phyloP scores from a whole-genome alignment of 2,888 invertebrate genomes.

The Melinaea marsaeus region DNA sequence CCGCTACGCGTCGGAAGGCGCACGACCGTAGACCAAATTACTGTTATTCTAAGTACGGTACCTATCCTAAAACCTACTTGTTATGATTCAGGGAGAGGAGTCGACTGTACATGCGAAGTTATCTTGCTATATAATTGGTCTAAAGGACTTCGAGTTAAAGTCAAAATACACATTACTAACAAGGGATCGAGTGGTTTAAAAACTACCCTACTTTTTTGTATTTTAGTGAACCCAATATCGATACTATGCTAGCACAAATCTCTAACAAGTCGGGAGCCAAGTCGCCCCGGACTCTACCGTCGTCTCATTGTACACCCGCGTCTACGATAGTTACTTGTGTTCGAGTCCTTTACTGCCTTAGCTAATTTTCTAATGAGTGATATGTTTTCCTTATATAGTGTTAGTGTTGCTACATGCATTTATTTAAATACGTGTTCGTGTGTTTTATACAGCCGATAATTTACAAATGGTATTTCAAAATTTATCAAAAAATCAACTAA shows the following conservation, averaged over 20 bases:
- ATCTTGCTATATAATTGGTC: neutral
- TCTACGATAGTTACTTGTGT: neutral
- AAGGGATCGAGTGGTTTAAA: neutral
- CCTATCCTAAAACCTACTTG: neutral
- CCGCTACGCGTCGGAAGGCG: slow-evolving; percentile 12
- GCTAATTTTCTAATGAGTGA: slow-evolving; percentile 34
- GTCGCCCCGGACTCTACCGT: slow-evolving; percentile 19
- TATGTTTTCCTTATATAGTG: slow-evolving; percentile 26
- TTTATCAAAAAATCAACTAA: slow-evolving; percentile 7
- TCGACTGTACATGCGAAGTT: too few relatives aligned
- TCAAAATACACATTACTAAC: neutral
- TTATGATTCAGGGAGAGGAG: too few relatives aligned
- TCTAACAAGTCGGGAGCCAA: slow-evolving; percentile 35
- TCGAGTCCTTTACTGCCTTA: slow-evolving; percentile 15
- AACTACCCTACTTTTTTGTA: slow-evolving; percentile 1
- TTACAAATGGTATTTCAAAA: slow-evolving; percentile 3
- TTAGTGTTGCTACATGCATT: slow-evolving; percentile 33
- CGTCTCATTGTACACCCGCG: neutral
- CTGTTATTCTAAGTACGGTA: neutral
- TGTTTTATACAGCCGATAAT: slow-evolving; percentile 9
- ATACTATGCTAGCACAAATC: slow-evolving; percentile 32
- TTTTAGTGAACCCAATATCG: neutral
- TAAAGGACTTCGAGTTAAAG: neutral
- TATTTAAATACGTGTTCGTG: slow-evolving; percentile 6
- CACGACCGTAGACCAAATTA: too few relatives aligned